Conservation (phyloP, 2,113 vertebrate species). For the Paracanthobrama guichenoti region DNA sequence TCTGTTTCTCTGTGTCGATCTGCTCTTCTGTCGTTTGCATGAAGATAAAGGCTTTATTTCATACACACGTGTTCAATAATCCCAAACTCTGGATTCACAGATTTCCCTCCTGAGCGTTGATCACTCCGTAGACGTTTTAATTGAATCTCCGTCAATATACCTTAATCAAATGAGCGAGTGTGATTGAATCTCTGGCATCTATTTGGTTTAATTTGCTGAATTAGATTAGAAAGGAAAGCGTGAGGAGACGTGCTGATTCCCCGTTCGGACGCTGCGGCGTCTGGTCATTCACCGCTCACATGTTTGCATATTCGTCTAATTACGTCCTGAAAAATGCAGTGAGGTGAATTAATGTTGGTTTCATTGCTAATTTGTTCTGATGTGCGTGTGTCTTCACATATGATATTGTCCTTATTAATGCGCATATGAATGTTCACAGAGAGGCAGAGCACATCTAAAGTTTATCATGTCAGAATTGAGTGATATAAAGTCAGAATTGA, state of each 20-base stretch:
- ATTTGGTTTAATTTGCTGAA: constrained; percentile 66
- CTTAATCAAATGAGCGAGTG: constrained; percentile 68
- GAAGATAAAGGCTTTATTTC: background rate
- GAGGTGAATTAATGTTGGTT: background rate
- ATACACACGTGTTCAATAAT: background rate
- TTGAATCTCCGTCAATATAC: constrained; percentile 74
- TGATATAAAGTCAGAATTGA: no score
- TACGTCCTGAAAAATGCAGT: constrained; percentile 7
- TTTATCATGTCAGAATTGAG: no score
- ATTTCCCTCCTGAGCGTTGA: constrained; percentile 32
- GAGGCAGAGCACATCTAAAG: background rate
- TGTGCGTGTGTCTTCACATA: background rate
- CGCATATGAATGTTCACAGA: background rate
- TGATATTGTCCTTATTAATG: background rate
- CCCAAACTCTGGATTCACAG: background rate
- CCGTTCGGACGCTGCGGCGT: constrained; percentile 55
- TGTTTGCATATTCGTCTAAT: constrained; percentile 13
- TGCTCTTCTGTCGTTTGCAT: background rate
- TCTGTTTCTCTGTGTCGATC: background rate
- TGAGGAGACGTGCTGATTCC: constrained; percentile 64
- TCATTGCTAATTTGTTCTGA: background rate
- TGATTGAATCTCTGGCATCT: constrained; percentile 64
- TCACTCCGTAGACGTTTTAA: constrained; percentile 57
- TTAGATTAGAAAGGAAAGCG: constrained; percentile 62
- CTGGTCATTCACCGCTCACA: background rate